Base-by-base conservation (phyloP, 2,113 vertebrate species). In the Telmatochromis sp. region DNA sequence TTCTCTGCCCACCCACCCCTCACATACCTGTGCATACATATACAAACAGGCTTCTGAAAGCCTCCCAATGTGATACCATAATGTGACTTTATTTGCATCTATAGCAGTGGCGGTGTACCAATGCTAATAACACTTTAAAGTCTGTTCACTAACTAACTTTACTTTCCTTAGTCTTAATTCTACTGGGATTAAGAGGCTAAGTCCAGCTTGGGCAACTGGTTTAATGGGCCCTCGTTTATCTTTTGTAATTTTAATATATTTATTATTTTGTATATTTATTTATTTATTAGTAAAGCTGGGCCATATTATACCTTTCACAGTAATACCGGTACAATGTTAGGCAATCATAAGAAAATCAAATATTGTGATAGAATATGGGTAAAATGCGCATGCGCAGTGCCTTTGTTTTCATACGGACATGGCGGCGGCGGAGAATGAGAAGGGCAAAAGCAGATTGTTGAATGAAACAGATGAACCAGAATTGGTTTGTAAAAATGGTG, bases 41-140 rank as follows among this genome's bases (percentile, higher is more conserved):
- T 35, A 87, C 90, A 92, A 86, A 87, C 91, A 93, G 55, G 60
- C 90, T 31, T 89, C 91, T 95, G 73, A 94, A 95, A 96, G 95
- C 95, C 91, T 91, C 95, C 95, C 7, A 87, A 91, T 95, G 94
- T 96, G 92, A 94, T 23, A 47, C 17, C 93, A 95, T 94, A 90
- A 79, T 17, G 93, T 90, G 82, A 87, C 94, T 94, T 93, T 93
- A 94, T 95, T 95, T 90, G 94, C 91, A 58, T 35, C 21, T 47
- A 55, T 26, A 50, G 81, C 35, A 86, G 35, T 28, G 14, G 28
- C n/a, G 80, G 65, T 87, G 78, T 53, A 58, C 42, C 47, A 13
- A 21, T 55, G 75, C 80, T 83, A 80, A 83, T 37, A 31, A 57
- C 15, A 53, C 10, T 68, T 75, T 21, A 79, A 81, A n/a, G 15